These are phyloP conservation scores for Idaea dimidiata DNA, from an alignment of 2,888 invertebrate species.

Conservation along the genomic window DNA sequence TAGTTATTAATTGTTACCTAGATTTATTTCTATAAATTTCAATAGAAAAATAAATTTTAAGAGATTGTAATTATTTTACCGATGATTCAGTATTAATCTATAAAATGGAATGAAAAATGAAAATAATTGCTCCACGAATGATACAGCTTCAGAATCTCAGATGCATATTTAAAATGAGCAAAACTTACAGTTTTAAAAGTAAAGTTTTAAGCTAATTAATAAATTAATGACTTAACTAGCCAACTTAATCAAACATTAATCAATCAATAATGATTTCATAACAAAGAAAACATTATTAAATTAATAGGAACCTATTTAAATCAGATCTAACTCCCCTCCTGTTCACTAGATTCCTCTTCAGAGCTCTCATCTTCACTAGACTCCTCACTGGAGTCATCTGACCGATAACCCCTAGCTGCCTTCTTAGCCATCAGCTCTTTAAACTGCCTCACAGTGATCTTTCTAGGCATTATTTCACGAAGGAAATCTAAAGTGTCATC, in stretches of 20 bases:
- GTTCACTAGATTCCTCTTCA: constrained; percentile 59
- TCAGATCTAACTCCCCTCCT: constrained; percentile 38
- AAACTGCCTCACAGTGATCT: constrained; percentile 85
- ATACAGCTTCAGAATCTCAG: no score
- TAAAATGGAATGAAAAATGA: neutral
- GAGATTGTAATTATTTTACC: neutral
- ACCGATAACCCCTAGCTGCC: constrained; percentile 47
- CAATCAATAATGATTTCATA: no score
- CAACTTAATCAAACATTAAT: no score
- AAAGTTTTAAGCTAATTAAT: no score
- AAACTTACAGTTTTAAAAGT: no score
- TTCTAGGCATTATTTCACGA: constrained; percentile 87
- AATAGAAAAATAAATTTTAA: neutral
- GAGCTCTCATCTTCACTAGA: constrained; percentile 57
- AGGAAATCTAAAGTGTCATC: constrained; percentile 85
- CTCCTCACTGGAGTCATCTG: constrained; percentile 62
- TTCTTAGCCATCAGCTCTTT: constrained; percentile 84
- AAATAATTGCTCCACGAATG: neutral
- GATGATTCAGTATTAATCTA: neutral
- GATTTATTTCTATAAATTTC: neutral
- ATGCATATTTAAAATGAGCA: no score
- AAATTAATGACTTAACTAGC: no score
- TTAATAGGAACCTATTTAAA: no score
- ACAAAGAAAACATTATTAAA: no score
- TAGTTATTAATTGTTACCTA: neutral